Conservation (phyloP, 2,888 invertebrate species). For the Acleris emargana region DNA sequence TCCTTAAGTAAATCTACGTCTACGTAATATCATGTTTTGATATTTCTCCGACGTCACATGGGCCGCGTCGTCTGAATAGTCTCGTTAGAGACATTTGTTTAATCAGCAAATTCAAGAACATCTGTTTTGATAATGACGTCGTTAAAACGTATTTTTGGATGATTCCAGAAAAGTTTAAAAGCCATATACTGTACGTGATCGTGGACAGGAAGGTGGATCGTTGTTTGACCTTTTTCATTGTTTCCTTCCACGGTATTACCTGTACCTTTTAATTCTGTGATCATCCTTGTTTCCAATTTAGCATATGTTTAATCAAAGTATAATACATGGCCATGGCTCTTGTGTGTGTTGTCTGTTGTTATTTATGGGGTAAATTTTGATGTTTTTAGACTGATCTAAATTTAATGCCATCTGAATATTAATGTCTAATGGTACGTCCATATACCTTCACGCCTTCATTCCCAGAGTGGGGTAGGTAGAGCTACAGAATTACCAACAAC, state of each 20-base stretch:
- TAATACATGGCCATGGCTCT: neutral
- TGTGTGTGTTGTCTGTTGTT: too few relatives aligned
- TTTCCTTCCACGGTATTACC: neutral
- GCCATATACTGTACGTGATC: constrained; percentile 6
- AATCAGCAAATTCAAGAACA: constrained; percentile 24
- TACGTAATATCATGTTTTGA: neutral
- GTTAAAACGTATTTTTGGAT: constrained; percentile 2
- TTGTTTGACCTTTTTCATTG: constrained; percentile 4
- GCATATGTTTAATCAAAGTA: neutral
- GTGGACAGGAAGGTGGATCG: neutral
- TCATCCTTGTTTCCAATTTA: neutral
- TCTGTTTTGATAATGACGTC: constrained; percentile 18
- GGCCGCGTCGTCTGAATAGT: constrained; percentile 15
- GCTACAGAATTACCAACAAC: too few relatives aligned
- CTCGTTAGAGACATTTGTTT: constrained; percentile 20
- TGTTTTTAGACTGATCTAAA: too few relatives aligned
- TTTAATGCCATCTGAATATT: too few relatives aligned
- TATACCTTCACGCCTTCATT: too few relatives aligned
- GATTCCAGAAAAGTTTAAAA: constrained; percentile 10
- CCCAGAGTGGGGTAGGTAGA: too few relatives aligned
- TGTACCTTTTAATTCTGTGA: neutral
- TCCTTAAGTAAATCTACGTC: neutral
- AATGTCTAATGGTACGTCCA: too few relatives aligned
- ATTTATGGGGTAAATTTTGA: too few relatives aligned
- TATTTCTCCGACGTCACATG: constrained; percentile 8